Conservation (phyloP, 2,888 invertebrate species). For the Ennomos quercinarius region DNA sequence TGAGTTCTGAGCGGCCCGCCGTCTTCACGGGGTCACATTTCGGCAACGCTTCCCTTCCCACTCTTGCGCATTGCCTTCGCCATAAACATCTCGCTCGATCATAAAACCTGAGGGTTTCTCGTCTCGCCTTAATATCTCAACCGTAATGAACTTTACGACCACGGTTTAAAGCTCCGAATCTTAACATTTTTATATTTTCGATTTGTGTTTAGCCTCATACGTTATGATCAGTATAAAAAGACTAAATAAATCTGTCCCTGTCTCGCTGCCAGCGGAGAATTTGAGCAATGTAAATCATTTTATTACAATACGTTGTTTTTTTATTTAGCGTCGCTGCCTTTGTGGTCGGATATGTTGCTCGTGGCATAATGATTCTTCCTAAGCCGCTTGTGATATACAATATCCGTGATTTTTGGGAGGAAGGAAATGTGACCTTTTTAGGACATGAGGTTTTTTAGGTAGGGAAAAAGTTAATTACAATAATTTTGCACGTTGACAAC, state of each 20-base stretch:
- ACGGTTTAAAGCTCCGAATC: constrained; percentile 58
- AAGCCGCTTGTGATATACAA: constrained; percentile 37
- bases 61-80: constrained; percentile 57
- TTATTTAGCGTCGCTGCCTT: constrained; percentile 70
- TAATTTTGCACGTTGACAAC: too few relatives aligned
- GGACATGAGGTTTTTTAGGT: too few relatives aligned
- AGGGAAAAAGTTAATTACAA: background rate
- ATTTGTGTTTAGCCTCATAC: constrained; percentile 77
- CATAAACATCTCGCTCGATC: constrained; percentile 70
- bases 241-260: constrained; percentile 78
- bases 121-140: constrained; percentile 53
- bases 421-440: constrained; percentile 22
- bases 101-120: constrained; percentile 65
- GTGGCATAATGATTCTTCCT: constrained; percentile 59
- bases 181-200: constrained; percentile 54
- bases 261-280: constrained; percentile 74
- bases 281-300: constrained; percentile 84
- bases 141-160: constrained; percentile 64
- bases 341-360: constrained; percentile 66
- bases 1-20: constrained; percentile 74
- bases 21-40: constrained; percentile 77
- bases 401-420: constrained; percentile 31
- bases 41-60: constrained; percentile 66
- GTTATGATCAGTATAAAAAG: constrained; percentile 80
- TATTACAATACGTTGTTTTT: constrained; percentile 77